Percentiles rank a stretch among this genome's conserved stretches.
phyloP scores from a whole-genome alignment of 2,113 vertebrate species.

The Riparia riparia region DNA sequence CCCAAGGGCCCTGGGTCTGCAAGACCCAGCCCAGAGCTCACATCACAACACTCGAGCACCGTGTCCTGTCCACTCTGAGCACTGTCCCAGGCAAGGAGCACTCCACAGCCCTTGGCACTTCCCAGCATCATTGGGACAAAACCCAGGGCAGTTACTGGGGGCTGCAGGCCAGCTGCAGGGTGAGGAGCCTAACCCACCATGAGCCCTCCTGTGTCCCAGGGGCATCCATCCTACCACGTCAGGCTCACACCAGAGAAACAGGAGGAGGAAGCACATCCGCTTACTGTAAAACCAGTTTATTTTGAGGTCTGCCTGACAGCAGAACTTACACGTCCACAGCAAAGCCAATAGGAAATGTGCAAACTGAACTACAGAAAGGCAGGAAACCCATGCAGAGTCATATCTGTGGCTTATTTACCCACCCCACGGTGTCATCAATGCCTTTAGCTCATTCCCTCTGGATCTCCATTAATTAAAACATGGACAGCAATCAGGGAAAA shows the following conservation, averaged over 20 bases:
- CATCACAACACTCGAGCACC: rapidly evolving
- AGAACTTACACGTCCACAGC: background rate
- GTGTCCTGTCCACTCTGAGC: rapidly evolving
- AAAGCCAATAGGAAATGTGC: background rate
- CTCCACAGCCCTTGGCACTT: rapidly evolving
- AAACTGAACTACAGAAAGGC: background rate
- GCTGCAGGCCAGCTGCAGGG: background rate
- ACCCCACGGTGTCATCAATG: background rate
- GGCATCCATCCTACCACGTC: background rate
- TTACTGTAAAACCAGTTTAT: constrained; percentile 24
- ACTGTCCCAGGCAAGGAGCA: background rate
- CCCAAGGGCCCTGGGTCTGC: background rate
- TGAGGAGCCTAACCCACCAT: rapidly evolving
- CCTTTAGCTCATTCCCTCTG: background rate
- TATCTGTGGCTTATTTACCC: background rate
- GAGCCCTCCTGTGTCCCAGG: background rate
- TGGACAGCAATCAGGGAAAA: background rate
- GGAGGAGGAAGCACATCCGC: background rate
- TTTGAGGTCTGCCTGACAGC: background rate
- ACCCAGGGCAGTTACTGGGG: rapidly evolving
- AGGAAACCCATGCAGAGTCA: background rate
- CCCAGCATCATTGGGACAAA: background rate
- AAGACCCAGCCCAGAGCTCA: background rate
- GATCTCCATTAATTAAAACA: rapidly evolving
- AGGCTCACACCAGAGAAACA: background rate